Base-by-base conservation (phyloP, 2,888 invertebrate genomes). In the Sceliomorpha sp. region DNA sequence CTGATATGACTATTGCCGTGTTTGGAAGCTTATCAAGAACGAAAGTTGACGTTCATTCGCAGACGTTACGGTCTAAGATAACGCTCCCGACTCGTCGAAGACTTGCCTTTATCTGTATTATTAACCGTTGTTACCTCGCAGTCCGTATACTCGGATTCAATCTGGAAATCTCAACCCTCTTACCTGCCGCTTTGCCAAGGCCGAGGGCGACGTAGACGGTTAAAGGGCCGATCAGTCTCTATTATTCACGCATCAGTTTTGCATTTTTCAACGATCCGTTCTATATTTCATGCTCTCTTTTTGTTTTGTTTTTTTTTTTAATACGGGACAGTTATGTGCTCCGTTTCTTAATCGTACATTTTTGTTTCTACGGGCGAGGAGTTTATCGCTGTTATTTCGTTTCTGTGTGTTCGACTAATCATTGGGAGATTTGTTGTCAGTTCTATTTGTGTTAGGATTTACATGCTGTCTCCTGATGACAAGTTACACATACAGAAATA, bases 141-240 rank as follows among this genome's bases (percentile, higher is more conserved):
- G 81, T 79, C 80, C 79, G 84, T 83, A 82, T 84, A 83, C 83
- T 85, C 79, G 80, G 83, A 83, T 83, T 79, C 79, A 84, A 85
- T 85, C 81, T 77, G 77, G 80, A 80, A 81, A 82, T 83, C 79
- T 76, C 77, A 73, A 73, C 80, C 76, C 77, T 73, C 74, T n/a
- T 56, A 73, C 55, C 51, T 44, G 53, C 48, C 40, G 73, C 69
- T 3, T n/a, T 53, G 70, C 29, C 67, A 39, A 51, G 75, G 70
- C 72, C 64, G 74, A 79, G 73, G 75, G 75, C 70, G 76, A 76
- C 76, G 69, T 74, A 79, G 80, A 79, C 77, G 75, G 69, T 79
- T 76, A 78, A 70, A 78, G 80, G 17, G 77, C 75, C 83, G 85
- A 86, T 86, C 85, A 82, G 79, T 76, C 79, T 86, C 75, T 75